Evolutionary conservation across 2,797 vertebrate species (phyloP), one percentile per base, ranked within the genome.

Genomic region (Morelia viridis): DNA sequence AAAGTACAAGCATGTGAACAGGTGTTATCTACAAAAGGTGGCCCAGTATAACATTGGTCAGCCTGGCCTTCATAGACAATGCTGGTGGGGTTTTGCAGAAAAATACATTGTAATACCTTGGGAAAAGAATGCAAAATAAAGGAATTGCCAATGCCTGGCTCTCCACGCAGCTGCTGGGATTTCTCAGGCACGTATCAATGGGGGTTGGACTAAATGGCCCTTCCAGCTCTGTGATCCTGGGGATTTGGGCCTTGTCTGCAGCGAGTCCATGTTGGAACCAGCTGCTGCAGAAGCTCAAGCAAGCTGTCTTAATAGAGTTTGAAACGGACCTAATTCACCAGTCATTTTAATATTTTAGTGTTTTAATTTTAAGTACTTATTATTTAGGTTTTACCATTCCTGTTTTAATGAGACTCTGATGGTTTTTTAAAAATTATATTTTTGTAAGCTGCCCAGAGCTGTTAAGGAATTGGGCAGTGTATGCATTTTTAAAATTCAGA

Each of bases 31-130:
- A 19, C 41, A 7, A 93, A 86, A 56, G 12, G 3, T 85, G 41
- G 89, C 58, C n/a, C 19, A 19, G 10, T 84, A 2, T 93, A 88
- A 13, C 10, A 87, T 71, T 85, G 56, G 94, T 53, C 2, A 28
- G 53, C 31, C 87, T 94, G 87, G 62, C 5, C 0, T 0, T 89
- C 26, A 86, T 31, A 89, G 24, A 80, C 41, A 26, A 3, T 22
- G 84, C 57, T n/a, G 22, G 26, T 50, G 61, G 19, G 19, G 0
- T 90, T 95, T 91, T 93, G n/a, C 85, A 91, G 93, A 84, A 83
- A n/a, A 87, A 87, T 71, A 11, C 65, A 22, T 26, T 60, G 92
- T 90, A 61, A 80, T 41, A 57, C 5, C 0, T 46, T 83, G 31
- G 19, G 64, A 80, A 9, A n/a, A 87, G 2, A 62, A 35, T 65